Evolutionary conservation across 2,113 vertebrate species (phyloP).

Genomic region (Thymallus thymallus): DNA sequence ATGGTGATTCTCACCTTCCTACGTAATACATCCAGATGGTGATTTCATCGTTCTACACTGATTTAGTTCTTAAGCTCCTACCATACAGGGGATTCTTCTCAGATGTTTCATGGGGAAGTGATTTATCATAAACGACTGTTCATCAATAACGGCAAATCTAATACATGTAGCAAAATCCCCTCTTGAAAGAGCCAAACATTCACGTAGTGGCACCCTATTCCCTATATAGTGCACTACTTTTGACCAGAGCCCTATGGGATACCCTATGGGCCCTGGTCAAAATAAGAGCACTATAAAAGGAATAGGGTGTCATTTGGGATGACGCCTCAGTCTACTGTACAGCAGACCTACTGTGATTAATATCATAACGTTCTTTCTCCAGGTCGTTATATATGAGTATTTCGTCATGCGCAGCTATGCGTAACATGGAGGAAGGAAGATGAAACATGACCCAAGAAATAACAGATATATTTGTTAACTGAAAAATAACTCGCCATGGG

Average conservation of each 20-base stretch:
- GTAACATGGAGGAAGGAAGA: not conserved
- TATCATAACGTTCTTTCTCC: slow-evolving; percentile 48
- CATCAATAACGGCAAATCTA: slow-evolving; percentile 62
- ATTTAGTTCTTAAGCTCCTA: not conserved
- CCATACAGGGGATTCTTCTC: not conserved
- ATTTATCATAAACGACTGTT: slow-evolving; percentile 62
- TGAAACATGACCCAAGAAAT: not conserved
- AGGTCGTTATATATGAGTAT: slow-evolving; percentile 50
- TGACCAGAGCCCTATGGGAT: too few relatives aligned
- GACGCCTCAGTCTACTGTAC: slow-evolving; percentile 14
- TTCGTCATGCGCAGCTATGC: not conserved
- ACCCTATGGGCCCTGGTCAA: too few relatives aligned
- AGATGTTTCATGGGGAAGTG: slow-evolving; percentile 26
- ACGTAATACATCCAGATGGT: too few relatives aligned
- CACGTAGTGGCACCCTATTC: not conserved
- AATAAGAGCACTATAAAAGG: too few relatives aligned
- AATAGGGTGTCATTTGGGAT: too few relatives aligned
- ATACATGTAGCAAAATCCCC: slow-evolving; percentile 53
- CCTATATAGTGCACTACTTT: too few relatives aligned
- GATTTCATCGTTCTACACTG: not conserved
- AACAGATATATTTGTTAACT: not conserved
- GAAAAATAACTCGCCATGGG: not conserved
- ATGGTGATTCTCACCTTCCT: too few relatives aligned
- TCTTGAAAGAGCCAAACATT: slow-evolving; percentile 53
- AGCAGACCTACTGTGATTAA: slow-evolving; percentile 62